These are phyloP conservation scores for Mormyrus iriodes DNA, from an alignment of 2,113 vertebrate species.

Conservation along the genomic window DNA sequence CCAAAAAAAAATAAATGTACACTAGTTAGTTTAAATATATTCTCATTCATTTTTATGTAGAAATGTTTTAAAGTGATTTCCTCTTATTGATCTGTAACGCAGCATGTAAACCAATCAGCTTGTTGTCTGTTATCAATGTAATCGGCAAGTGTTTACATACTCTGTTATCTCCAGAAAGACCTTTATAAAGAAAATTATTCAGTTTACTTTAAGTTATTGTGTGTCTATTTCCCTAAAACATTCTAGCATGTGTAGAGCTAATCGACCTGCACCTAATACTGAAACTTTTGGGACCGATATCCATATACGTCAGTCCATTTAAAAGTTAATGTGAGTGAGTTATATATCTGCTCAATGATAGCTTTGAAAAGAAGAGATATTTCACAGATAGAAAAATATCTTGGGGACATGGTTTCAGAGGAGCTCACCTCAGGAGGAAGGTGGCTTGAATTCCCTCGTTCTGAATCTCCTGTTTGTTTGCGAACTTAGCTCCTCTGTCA, in stretches of 20 bases:
- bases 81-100: background rate
- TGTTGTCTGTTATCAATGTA: background rate
- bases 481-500: too few species aligned
- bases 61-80: background rate
- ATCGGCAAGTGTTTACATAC: background rate
- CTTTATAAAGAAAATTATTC: background rate
- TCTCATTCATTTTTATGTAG: background rate
- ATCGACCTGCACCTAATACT: too few species aligned
- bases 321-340: background rate
- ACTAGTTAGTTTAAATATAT: background rate
- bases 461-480: background rate
- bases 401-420: background rate
- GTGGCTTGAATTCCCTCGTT: background rate
- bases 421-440: background rate
- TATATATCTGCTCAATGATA: background rate
- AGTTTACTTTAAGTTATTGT: background rate
- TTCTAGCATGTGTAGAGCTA: background rate
- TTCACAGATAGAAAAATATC: background rate
- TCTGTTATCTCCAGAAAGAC: background rate
- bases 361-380: background rate
- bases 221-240: background rate
- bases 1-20: background rate
- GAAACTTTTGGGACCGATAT: background rate
- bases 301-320: background rate
- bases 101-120: background rate